Conservation (phyloP, 2,113 vertebrate species). For the Gallinago undulata region DNA sequence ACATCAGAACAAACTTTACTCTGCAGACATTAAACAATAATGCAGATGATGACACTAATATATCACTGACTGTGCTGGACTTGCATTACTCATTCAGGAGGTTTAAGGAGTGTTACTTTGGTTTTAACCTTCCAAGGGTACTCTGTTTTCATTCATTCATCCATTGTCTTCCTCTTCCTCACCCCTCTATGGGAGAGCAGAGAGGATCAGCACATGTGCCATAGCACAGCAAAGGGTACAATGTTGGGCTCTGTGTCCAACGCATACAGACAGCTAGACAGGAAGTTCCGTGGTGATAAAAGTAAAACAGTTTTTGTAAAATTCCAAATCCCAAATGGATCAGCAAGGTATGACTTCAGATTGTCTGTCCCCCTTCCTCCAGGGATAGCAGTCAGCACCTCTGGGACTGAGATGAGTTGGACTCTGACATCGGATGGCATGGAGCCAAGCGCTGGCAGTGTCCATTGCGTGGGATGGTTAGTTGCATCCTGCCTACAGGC, state of each 20-base stretch:
- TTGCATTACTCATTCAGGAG: neutral
- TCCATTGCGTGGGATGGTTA: accelerated
- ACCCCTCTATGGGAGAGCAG: neutral
- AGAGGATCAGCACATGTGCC: neutral
- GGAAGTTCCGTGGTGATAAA: neutral
- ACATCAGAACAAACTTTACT: neutral
- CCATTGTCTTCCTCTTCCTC: neutral
- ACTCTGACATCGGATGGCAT: accelerated
- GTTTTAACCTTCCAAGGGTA: neutral
- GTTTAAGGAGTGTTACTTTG: neutral
- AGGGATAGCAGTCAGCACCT: neutral
- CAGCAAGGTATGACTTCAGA: neutral
- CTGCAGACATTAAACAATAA: neutral
- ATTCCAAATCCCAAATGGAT: neutral
- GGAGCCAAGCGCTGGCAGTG: neutral
- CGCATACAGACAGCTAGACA: accelerated
- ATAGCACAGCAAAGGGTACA: neutral
- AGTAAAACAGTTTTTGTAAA: neutral
- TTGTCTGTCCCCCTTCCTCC: neutral
- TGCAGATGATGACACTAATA: neutral
- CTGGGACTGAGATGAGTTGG: neutral
- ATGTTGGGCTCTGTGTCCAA: neutral
- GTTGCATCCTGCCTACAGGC: neutral
- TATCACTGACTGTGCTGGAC: neutral
- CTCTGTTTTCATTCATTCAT: neutral